A percentile compares a stretch with the other conserved stretches of the same genome.
phyloP scores from a whole-genome alignment of 2,888 invertebrate species.

The Agrochola circellaris region DNA sequence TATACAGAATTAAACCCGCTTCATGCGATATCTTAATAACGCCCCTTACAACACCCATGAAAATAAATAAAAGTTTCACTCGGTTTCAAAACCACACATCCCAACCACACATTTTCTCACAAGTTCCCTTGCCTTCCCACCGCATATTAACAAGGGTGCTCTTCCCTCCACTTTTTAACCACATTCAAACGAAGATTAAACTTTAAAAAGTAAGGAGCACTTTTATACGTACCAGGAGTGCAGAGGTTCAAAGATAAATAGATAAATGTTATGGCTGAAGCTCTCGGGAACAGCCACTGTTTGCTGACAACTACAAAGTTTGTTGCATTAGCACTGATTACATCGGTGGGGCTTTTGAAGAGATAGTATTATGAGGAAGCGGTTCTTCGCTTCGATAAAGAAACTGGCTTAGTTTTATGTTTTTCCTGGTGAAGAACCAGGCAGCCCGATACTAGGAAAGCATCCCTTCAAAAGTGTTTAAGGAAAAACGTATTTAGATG shows the following conservation, averaged over 20 bases:
- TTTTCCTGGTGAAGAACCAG: not conserved
- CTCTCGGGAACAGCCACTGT: constrained; percentile 25
- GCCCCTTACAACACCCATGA: constrained; percentile 2
- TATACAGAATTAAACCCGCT: not conserved
- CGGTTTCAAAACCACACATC: constrained; percentile 17
- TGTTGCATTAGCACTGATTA: constrained; percentile 46
- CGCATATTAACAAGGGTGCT: constrained; percentile 42
- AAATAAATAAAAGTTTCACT: constrained; percentile 21
- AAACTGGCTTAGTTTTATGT: not conserved
- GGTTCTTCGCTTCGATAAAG: constrained; percentile 3
- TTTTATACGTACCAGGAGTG: constrained; percentile 34
- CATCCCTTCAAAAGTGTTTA: not conserved
- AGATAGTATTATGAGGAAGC: constrained; percentile 1
- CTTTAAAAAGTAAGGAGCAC: constrained; percentile 13
- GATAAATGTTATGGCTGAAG: constrained; percentile 42
- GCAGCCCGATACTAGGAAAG: not conserved
- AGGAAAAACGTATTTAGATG: not conserved
- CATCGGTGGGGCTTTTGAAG: constrained; percentile 36
- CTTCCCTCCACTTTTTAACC: constrained; percentile 21
- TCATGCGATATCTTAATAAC: not conserved
- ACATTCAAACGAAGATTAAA: constrained; percentile 40
- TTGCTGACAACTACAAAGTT: constrained; percentile 52
- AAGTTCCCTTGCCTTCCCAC: constrained; percentile 21
- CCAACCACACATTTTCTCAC: constrained; percentile 25
- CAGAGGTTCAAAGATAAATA: constrained; percentile 50